Evolutionary conservation across 2,113 vertebrate genomes (phyloP), one percentile per base, ranked within the genome.

Genomic region (Pycnonotus jocosus): DNA sequence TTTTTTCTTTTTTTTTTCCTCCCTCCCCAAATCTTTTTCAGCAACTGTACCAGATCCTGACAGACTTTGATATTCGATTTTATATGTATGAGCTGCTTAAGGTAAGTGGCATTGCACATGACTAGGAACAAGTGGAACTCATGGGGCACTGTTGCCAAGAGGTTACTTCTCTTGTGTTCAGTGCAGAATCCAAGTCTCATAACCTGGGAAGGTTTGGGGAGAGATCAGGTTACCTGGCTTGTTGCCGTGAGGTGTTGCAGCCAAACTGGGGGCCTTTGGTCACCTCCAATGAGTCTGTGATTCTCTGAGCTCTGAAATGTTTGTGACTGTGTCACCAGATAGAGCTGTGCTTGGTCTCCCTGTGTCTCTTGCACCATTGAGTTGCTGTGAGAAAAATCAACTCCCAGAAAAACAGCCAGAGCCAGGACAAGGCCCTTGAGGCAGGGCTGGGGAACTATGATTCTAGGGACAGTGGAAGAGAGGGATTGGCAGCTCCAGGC

Each of bases 51-150:
- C 99, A 99, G 98, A 99, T 99, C 98, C 98, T 99, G 98, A 99
- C 99, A 86, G 99, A 99, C 98, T 99, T 99, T 94, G 99, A 99
- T 97, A 99, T 99, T 97, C 99, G 99, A 91, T 99, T 98, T 98
- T 99, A 99, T 98, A 99, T 99, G 98, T 99, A 99, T 97, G 99
- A 99, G 98, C 99, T 99, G 96, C 99, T 99, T 68, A 99, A 99
- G 98, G 99, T 99, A 98, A 99, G 98, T 98, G 71, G 23, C 70
- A 70, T 73, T 56, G 40, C 74, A 40, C 44, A 17, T 53, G 37
- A 48, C 40, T 18, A 60, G 27, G 18, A 61, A 12, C 10, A 6
- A 73, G 51, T 0, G 5, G 37, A 27, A n/a, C 54, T 83, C 30
- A 20, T 9, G 16, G 51, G 47, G 24, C 42, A 38, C 11, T 27